These are phyloP conservation scores for Coregonus clupeaformis DNA, from an alignment of 2,113 vertebrate species.

Conservation along the genomic window DNA sequence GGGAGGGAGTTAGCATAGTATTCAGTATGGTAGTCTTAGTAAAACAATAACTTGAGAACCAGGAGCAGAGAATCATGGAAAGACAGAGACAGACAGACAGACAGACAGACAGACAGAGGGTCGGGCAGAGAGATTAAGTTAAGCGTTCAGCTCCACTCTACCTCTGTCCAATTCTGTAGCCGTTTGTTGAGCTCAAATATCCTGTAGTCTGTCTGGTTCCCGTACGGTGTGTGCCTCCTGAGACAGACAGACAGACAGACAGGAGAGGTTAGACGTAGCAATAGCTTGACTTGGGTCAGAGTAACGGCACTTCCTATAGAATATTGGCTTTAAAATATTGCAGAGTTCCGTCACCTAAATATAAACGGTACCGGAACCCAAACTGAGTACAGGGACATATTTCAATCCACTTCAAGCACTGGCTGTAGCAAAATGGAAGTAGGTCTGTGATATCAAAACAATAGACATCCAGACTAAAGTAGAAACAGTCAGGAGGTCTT, in stretches of 20 bases:
- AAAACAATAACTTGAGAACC: slow-evolving; percentile 43
- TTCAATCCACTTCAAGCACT: no score
- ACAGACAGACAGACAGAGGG: background rate
- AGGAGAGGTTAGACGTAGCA: slow-evolving; percentile 4
- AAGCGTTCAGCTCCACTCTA: slow-evolving; percentile 43
- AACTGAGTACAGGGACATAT: no score
- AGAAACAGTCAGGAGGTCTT: slow-evolving; percentile 55
- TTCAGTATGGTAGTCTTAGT: background rate
- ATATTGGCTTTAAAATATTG: no score
- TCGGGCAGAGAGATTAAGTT: background rate
- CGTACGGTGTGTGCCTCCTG: slow-evolving; percentile 96
- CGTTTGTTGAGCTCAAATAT: slow-evolving; percentile 99
- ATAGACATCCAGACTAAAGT: slow-evolving; percentile 3
- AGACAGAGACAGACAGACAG: background rate
- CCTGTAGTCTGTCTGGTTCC: slow-evolving; percentile 98
- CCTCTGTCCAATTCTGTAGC: slow-evolving; percentile 98
- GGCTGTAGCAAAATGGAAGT: no score
- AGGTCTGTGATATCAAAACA: no score
- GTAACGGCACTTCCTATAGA: no score
- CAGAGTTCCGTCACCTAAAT: no score
- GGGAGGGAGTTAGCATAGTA: background rate
- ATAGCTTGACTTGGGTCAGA: no score
- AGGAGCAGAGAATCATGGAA: background rate
- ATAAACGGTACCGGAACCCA: no score
- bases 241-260: slow-evolving; percentile 17